These are phyloP conservation scores for Erythrolamprus reginae DNA, from an alignment of 2,113 vertebrate genomes.

Conservation along the genomic window DNA sequence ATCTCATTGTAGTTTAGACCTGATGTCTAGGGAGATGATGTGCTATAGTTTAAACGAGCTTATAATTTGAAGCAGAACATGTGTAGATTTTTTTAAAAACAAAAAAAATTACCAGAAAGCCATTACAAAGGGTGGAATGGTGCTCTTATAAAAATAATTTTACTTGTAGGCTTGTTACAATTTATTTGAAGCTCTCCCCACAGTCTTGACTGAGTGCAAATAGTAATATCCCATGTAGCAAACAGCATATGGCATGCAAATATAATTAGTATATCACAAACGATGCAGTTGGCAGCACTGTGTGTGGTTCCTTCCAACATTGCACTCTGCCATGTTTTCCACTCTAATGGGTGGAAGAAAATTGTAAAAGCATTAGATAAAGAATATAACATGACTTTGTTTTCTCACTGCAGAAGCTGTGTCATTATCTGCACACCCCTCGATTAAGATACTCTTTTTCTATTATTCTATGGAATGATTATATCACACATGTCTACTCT, in stretches of 20 bases:
- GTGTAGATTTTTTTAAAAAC: not conserved
- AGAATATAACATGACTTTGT: not conserved
- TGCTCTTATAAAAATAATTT: not conserved
- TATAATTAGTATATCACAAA: not conserved
- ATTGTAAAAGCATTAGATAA: not conserved
- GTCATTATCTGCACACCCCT: not conserved
- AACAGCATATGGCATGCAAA: not conserved
- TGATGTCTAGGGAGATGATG: not conserved
- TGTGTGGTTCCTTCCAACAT: not conserved
- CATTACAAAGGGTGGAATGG: not conserved
- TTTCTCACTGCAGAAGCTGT: not conserved
- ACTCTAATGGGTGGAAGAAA: not conserved
- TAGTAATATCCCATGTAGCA: not conserved
- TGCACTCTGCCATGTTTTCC: not conserved
- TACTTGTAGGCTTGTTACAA: not conserved
- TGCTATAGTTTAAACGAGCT: not conserved
- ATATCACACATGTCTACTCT: not conserved
- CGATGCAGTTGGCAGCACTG: not conserved
- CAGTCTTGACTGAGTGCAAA: not conserved
- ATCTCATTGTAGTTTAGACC: not conserved
- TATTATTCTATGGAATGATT: not conserved
- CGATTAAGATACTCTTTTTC: not conserved
- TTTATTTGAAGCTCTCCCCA: not conserved
- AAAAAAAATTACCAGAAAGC: not conserved
- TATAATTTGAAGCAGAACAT: not conserved